A percentile compares a stretch with the other conserved stretches of the same genome.
These are phyloP conservation scores for Drosophila pachea DNA, from an alignment of 1,140 invertebrate genomes.

Conservation along the genomic window DNA sequence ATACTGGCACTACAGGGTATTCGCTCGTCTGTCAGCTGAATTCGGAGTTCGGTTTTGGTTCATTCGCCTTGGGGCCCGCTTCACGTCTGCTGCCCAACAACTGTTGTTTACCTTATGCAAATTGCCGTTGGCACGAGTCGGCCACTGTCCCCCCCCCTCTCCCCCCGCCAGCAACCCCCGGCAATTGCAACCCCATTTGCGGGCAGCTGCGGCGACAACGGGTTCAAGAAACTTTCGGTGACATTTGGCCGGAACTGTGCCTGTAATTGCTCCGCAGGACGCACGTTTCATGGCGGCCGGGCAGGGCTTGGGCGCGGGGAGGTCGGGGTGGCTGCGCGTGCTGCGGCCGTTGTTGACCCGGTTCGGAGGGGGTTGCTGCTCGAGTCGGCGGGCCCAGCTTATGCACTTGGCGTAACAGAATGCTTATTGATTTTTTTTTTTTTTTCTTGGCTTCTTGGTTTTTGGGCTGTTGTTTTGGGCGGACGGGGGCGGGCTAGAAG, in stretches of 20 bases:
- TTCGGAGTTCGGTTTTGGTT: conserved; percentile 14
- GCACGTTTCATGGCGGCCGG: too few species aligned
- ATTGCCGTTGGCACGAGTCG: conserved; percentile 37
- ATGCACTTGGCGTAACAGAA: conserved; percentile 59
- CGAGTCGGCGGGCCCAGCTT: conserved; percentile 16
- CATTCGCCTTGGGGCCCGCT: conserved; percentile 37
- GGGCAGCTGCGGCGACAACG: conserved; percentile 10
- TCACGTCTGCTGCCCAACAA: neutral
- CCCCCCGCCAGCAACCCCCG: conserved; percentile 22
- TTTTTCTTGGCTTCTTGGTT: conserved; percentile 7
- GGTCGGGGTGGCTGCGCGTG: conserved; percentile 2
- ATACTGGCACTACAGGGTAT: neutral
- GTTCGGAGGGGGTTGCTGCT: neutral
- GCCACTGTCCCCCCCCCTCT: neutral
- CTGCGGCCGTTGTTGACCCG: neutral
- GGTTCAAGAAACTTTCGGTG: conserved; percentile 73
- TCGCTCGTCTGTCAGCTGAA: neutral
- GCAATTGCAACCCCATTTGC: conserved; percentile 12
- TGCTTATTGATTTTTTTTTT: conserved; percentile 65
- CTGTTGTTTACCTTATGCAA: conserved; percentile 62
- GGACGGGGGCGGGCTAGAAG: conserved; percentile 24
- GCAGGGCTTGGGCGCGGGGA: conserved; percentile 18
- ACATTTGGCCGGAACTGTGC: conserved; percentile 67
- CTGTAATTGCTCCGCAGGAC: conserved; percentile 52
- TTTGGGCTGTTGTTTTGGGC: conserved; percentile 22